Conservation (phyloP, 2,888 invertebrate genomes). For the Nephrocerus scutellatus region DNA sequence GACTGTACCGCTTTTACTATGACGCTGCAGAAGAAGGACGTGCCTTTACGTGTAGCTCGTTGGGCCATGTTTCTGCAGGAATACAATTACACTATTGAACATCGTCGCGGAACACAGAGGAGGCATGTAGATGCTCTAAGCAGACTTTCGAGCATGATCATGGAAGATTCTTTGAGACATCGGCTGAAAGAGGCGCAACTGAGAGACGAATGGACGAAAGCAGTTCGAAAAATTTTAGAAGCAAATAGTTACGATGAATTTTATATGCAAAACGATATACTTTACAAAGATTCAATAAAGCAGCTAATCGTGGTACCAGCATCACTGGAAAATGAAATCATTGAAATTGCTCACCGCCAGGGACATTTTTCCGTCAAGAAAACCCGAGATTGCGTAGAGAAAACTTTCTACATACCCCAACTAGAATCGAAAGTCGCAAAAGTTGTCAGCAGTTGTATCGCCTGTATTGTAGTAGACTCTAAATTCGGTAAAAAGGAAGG, state of each 20-base stretch:
- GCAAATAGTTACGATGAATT: slow-evolving; percentile 6
- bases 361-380: slow-evolving; percentile 36
- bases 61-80: slow-evolving; percentile 4
- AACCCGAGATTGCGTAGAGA: slow-evolving; percentile 24
- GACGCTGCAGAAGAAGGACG: slow-evolving; percentile 29
- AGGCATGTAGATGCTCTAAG: slow-evolving; percentile 9
- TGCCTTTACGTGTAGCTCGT: slow-evolving; percentile 1
- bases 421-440: slow-evolving; percentile 8
- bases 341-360: slow-evolving; percentile 32
- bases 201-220: slow-evolving; percentile 4
- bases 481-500: slow-evolving; percentile 35
- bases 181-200: background rate
- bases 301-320: slow-evolving; percentile 31
- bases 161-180: slow-evolving; percentile 1
- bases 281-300: slow-evolving; percentile 9
- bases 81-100: too few relatives aligned
- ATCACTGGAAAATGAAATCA: slow-evolving; percentile 32
- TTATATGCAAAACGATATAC: slow-evolving; percentile 5
- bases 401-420: slow-evolving; percentile 27
- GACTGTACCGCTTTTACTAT: too few relatives aligned
- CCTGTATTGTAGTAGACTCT: slow-evolving; percentile 20
- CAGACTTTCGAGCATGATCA: background rate
- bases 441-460: slow-evolving; percentile 14
- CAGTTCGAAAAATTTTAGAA: slow-evolving; percentile 6
- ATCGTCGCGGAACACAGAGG: too few relatives aligned